Evolutionary conservation across 2,888 invertebrate species (phyloP), one percentile per base, ranked within the genome.

Genomic region (Shargacucullia verbasci): DNA sequence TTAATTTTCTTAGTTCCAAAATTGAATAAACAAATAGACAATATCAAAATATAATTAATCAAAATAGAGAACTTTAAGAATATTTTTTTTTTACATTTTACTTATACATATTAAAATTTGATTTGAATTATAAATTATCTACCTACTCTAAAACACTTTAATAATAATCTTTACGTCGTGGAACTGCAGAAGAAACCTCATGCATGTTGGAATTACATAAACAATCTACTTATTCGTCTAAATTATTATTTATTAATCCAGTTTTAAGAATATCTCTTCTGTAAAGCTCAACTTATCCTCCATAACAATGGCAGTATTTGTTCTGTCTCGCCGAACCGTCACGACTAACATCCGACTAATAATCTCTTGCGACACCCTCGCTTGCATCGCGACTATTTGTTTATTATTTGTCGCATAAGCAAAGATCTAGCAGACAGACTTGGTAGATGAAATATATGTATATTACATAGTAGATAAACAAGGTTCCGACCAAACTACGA

Each of bases 291-390:
- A 35, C 33, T 37, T 53, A 11, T 70, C 59, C 47, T 13, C 47
- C 33, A 8, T 53, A 62, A 35, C 50, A 39, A 57, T 65, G 49
- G 62, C 67, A 63, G 64, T 67, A 60, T 64, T 75, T 64, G 76
- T 70, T 59, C 48, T 53, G 61, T 67, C 50, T 65, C 60, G 38
- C 11, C 55, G 55, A 63, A 59, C 39, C 47, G 62, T 69, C 69
- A 56, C 70, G 69, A 69, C 73, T 52, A 41, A 58, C 59, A 62
- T 64, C 46, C 52, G 34, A 70, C 69, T 73, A 69, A 71, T 66
- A 64, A 64, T 54, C 60, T 48, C 55, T 70, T 76, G 65, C 63
- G 39, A 70, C 66, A 78, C 59, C 47, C 40, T 55, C 38, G 43
- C 38, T 20, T 50, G 40, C 29, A 44, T 60, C 44, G 46, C 37